Conservation (phyloP, 2,113 vertebrate genomes). For the Pipa parva region DNA sequence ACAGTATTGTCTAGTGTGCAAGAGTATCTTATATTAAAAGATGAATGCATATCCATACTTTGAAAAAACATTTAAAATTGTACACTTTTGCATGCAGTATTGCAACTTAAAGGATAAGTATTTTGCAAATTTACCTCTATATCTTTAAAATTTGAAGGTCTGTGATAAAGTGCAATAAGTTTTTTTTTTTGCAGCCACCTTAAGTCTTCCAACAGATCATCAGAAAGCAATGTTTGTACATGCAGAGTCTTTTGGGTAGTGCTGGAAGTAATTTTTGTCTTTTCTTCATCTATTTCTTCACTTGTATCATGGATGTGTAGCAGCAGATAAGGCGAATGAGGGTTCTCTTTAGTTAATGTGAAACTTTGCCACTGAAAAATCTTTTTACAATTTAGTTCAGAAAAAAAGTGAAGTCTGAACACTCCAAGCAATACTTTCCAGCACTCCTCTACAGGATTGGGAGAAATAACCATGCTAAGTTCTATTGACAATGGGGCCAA, state of each 20-base stretch:
- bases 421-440: constrained; percentile 86
- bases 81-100: no score
- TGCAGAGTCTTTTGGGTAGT: constrained; percentile 46
- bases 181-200: constrained; percentile 93
- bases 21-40: no score
- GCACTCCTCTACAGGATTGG: constrained; percentile 46
- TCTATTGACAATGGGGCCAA: constrained; percentile 54
- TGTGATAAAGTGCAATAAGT: constrained; percentile 79
- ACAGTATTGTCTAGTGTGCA: no score
- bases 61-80: no score
- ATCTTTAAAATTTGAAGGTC: constrained; percentile 51
- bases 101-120: no score
- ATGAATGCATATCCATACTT: no score
- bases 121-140: constrained; percentile 73
- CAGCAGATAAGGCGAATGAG: constrained; percentile 57
- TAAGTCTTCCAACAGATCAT: constrained; percentile 76
- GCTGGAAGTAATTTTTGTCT: constrained; percentile 44
- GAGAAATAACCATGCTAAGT: constrained; percentile 64
- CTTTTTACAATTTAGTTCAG: constrained; percentile 49
- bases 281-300: constrained; percentile 46
- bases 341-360: constrained; percentile 62
- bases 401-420: constrained; percentile 63
- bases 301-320: constrained; percentile 61
- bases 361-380: constrained; percentile 61
- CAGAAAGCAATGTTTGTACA: constrained; percentile 66